Base-by-base conservation (phyloP, 1,140 invertebrate species). In the Pissodes strobi region DNA sequence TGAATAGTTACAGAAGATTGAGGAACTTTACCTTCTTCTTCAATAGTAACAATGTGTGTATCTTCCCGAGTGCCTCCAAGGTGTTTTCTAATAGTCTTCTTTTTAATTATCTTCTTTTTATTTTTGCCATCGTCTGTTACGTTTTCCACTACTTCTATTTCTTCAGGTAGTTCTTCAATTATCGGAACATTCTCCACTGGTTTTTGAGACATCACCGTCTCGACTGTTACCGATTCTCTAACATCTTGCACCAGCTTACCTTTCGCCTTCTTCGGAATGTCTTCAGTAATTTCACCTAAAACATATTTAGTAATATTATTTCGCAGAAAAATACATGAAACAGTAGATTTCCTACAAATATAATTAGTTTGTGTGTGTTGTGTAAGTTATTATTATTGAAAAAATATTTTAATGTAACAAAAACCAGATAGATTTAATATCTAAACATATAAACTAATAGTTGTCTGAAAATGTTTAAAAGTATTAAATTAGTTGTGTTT, bases 161-260 rank as follows among this genome's bases (percentile, higher is more conserved):
- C 73, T 67, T 79, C 78, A 5, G 77, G 75, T 13, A 78, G 64
- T 69, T 79, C 79, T 51, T 66, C 52, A n/a, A 68, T 62, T 48
- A 62, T 18, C 48, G 51, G 63, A 25, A 61, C 69, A 58, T 75
- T 75, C 12, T 76, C 34, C 1, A 62, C 73, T 41, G 53, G 73
- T 66, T 70, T 72, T 63, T 74, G 72, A 10, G 69, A 69, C 58
- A 70, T 66, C 9, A 74, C 66, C 17, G 60, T 56, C 66, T 74
- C 66, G 25, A 74, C 60, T 13, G 69, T 64, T 9, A 74, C 65
- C 4, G 71, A 69, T 57, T 72, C 68, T 48, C 64, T 63, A 34
- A 72, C 64, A 52, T 72, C 72, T 19, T 67, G 65, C 19, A 70
- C 39, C 25, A 60, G 19, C 18, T 63, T 63, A 53, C 61, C 64